Conservation (phyloP, 2,797 vertebrate genomes). For the Cygnus olor region DNA sequence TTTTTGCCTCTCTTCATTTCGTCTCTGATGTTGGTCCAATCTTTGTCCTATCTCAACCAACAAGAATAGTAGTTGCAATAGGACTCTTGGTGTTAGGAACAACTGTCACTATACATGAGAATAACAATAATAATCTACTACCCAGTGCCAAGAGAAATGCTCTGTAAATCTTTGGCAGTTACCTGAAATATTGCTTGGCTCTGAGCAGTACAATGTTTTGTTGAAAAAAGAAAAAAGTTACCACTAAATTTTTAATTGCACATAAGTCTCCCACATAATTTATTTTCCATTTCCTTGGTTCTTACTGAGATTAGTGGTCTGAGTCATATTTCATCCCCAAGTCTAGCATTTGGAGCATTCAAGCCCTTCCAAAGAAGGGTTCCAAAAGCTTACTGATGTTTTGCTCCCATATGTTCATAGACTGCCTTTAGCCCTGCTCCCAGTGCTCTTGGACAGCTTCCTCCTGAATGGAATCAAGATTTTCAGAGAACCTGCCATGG, state of each 20-base stretch:
- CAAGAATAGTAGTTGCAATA: neutral
- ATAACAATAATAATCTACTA: neutral
- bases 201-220: neutral
- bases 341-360: neutral
- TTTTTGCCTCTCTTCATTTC: neutral
- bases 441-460: constrained; percentile 32
- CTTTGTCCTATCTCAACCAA: neutral
- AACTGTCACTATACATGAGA: neutral
- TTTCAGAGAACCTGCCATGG: constrained; percentile 32
- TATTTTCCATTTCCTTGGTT: constrained; percentile 25
- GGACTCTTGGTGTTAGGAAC: neutral
- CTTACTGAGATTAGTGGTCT: neutral
- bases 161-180: neutral
- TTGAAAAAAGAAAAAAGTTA: neutral
- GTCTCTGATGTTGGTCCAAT: neutral
- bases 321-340: constrained; percentile 7
- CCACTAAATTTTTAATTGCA: constrained; percentile 16
- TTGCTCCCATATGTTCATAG: constrained; percentile 5
- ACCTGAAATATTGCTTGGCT: neutral
- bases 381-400: constrained; percentile 32
- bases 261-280: neutral
- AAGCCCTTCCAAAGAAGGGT: neutral
- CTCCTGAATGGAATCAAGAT: neutral
- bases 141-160: neutral
- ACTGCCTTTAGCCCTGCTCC: constrained; percentile 4